phyloP scores from a whole-genome alignment of 2,797 vertebrate genomes.

The Cacajao melanocephalus region DNA sequence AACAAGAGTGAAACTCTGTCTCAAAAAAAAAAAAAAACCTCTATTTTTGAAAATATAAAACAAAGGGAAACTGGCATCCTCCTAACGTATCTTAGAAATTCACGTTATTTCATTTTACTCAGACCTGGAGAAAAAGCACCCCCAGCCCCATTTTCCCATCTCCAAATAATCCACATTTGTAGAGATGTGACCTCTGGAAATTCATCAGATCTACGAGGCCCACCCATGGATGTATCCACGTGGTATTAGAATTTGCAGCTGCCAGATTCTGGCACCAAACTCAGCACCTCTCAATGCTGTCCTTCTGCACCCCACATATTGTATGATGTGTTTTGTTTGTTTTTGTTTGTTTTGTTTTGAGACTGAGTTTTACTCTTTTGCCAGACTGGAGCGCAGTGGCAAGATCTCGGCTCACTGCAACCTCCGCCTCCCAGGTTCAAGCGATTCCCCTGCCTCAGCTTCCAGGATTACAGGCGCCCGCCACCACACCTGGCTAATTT shows the following conservation, averaged over 20 bases:
- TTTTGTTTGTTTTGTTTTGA: too few relatives aligned
- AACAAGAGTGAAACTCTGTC: too few relatives aligned
- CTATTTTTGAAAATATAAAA: neutral
- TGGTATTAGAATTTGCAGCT: neutral
- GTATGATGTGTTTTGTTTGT: too few relatives aligned
- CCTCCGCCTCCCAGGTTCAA: too few relatives aligned
- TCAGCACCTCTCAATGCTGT: neutral
- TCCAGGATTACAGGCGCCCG: too few relatives aligned
- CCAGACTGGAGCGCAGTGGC: too few relatives aligned
- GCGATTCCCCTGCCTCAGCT: too few relatives aligned
- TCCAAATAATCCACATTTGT: neutral
- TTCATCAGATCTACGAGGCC: neutral
- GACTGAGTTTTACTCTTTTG: too few relatives aligned
- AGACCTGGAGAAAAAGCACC: neutral
- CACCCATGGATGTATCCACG: accelerated
- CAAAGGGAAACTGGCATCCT: neutral
- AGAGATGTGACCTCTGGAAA: neutral
- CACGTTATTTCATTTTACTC: neutral
- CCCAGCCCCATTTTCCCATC: neutral
- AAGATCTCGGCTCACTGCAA: too few relatives aligned
- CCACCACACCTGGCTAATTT: too few relatives aligned
- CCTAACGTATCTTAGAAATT: neutral
- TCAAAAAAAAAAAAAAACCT: neutral
- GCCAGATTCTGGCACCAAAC: neutral
- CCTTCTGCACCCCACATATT: accelerated